These are phyloP conservation scores for Andrena chrysosceles DNA, from an alignment of 2,888 invertebrate species.

Conservation along the genomic window DNA sequence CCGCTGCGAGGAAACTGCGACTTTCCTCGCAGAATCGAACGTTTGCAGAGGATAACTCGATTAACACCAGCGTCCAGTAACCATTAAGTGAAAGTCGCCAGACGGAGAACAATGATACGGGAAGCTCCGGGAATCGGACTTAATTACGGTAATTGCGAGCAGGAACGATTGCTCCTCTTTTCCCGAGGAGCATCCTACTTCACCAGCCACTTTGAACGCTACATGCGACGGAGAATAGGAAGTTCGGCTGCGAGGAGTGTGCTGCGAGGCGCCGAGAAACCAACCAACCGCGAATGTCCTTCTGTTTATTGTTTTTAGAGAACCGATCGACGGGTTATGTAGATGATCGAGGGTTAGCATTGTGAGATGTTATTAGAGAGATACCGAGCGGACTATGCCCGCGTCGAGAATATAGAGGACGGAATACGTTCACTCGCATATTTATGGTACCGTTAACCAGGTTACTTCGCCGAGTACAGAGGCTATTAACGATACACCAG, in stretches of 20 bases:
- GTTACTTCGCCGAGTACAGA: slow-evolving; percentile 38
- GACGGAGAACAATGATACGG: slow-evolving; percentile 31
- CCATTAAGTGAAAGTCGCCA: slow-evolving; percentile 49
- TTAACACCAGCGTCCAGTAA: slow-evolving; percentile 25
- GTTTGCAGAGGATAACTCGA: slow-evolving; percentile 40
- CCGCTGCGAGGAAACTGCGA: no score
- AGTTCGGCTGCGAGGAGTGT: neutral
- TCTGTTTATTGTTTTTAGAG: slow-evolving; percentile 17
- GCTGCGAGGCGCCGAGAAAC: neutral
- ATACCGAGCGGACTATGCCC: slow-evolving; percentile 19
- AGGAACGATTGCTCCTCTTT: neutral
- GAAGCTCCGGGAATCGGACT: slow-evolving; percentile 1
- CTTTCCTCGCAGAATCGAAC: neutral
- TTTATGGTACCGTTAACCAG: slow-evolving; percentile 59
- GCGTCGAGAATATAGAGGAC: slow-evolving; percentile 45
- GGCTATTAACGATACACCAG: slow-evolving; percentile 1
- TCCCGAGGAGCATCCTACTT: no score
- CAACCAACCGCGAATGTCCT: neutral
- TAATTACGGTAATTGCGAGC: slow-evolving; percentile 25
- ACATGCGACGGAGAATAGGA: neutral
- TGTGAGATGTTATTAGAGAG: slow-evolving; percentile 29
- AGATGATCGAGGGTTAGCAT: slow-evolving; percentile 7
- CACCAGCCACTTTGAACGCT: neutral
- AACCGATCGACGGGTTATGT: slow-evolving; percentile 38
- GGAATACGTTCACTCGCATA: slow-evolving; percentile 51